Evolutionary conservation across 2,797 vertebrate genomes (phyloP), one percentile per base, ranked within the genome.

Genomic region (Champsocephalus esox): DNA sequence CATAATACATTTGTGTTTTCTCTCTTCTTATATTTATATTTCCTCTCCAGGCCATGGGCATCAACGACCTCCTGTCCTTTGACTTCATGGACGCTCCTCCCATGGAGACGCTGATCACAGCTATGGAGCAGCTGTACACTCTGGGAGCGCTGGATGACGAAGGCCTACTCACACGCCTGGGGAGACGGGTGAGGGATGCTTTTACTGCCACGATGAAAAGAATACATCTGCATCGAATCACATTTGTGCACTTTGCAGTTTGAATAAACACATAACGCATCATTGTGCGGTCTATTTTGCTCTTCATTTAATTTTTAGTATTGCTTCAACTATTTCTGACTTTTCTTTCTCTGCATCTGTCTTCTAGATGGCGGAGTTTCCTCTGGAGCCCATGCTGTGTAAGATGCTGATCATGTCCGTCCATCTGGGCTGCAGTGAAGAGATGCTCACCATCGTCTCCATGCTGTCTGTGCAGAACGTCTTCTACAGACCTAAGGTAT

Each of bases 391-490:
- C 3, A 99, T 99, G 98, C 82, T 99, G 84, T 99, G 98, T 81
- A 99, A 99, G 94, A 99, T 99, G 98, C 75, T 99, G 85, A 99
- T 99, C 92, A 99, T 99, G 98, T 99, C 98, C 0, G 98, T 99
- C 64, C 98, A 99, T 11, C 91, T 99, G 90, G 98, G 98, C 56
- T 99, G 98, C 95, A 99, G 98, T 0, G 98, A 99, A 70, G 98
- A 99, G 88, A 99, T 99, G 98, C 59, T 99, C 80, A 99, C 98
- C 0, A 99, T 99, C 0, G 98, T 99, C 12, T 99, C 98, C 6
- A 99, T 99, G 98, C 90, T 99, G 55, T 99, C 98, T 1, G 98
- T 99, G 63, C 98, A 99, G 94, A 99, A 99, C 0, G 98, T 99
- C 28, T 99, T 99, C 91, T 99, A 99, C 91, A 95, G 98, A 70